Conservation (phyloP, 2,797 vertebrate genomes). For the Sphenopsis melanotis region DNA sequence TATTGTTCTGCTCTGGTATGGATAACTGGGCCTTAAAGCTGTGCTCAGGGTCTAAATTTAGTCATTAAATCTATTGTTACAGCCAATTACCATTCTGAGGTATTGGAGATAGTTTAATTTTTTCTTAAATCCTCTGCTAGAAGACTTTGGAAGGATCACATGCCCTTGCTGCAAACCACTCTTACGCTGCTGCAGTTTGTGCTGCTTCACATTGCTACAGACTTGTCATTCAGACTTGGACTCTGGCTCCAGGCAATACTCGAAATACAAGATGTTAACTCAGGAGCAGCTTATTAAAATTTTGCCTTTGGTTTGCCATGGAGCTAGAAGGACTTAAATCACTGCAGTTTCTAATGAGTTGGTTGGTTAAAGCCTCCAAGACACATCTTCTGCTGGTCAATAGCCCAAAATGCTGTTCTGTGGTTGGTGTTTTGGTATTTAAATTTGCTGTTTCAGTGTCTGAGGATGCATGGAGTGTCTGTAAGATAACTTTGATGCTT, state of each 20-base stretch:
- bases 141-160: neutral
- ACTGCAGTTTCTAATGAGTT: neutral
- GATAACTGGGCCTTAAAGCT: neutral
- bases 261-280: neutral
- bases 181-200: neutral
- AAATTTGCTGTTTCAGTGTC: neutral
- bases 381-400: fast-evolving
- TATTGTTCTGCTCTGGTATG: neutral
- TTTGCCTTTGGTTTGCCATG: neutral
- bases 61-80: neutral
- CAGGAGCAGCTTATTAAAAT: neutral
- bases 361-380: neutral
- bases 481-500: neutral
- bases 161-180: neutral
- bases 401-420: neutral
- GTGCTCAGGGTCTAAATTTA: neutral
- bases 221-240: neutral
- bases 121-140: neutral
- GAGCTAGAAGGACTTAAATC: neutral
- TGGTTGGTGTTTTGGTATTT: neutral
- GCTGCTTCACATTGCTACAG: neutral
- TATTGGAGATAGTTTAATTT: neutral
- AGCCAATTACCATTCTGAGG: neutral
- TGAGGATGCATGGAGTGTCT: neutral
- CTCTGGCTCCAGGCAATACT: neutral